These are phyloP conservation scores for Atherinomorus stipes DNA, from an alignment of 2,113 vertebrate species.

Conservation along the genomic window DNA sequence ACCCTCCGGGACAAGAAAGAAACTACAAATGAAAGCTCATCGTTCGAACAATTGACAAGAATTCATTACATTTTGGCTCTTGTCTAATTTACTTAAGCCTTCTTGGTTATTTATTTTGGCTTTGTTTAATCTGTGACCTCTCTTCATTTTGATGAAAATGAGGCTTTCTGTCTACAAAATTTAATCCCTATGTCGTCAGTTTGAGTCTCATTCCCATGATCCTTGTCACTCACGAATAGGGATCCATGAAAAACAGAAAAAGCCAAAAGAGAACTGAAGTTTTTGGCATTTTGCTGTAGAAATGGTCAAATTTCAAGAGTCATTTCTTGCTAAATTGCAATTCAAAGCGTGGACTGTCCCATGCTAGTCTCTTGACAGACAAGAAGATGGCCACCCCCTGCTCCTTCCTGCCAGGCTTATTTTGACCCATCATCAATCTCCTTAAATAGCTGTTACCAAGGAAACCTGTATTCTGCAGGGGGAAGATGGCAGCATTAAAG, in stretches of 20 bases:
- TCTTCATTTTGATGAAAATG: constrained; percentile 18
- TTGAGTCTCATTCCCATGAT: constrained; percentile 25
- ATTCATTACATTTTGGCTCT: constrained; percentile 28
- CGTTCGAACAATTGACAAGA: constrained; percentile 22
- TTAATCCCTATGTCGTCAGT: constrained; percentile 3
- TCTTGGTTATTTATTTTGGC: constrained; percentile 13
- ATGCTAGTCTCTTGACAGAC: neutral
- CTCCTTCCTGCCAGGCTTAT: constrained; percentile 13
- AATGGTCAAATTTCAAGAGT: neutral
- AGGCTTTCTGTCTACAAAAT: constrained; percentile 16
- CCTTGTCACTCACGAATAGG: constrained; percentile 5
- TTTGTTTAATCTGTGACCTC: constrained; percentile 6
- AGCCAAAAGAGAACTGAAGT: neutral
- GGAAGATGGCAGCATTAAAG: constrained; percentile 43
- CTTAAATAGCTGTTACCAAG: constrained; percentile 54
- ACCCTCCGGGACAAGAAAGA: constrained; percentile 31
- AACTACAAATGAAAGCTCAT: constrained; percentile 42
- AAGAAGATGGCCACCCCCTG: constrained; percentile 26
- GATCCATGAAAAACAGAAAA: constrained; percentile 5
- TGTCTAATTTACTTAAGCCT: constrained; percentile 10
- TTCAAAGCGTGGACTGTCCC: constrained; percentile 3
- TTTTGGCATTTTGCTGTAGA: neutral
- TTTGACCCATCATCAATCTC: constrained; percentile 53
- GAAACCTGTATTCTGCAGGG: constrained; percentile 34
- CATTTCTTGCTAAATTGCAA: neutral